Base-by-base conservation (phyloP, 2,797 vertebrate genomes). In the Tenualosa thibaudeaui region DNA sequence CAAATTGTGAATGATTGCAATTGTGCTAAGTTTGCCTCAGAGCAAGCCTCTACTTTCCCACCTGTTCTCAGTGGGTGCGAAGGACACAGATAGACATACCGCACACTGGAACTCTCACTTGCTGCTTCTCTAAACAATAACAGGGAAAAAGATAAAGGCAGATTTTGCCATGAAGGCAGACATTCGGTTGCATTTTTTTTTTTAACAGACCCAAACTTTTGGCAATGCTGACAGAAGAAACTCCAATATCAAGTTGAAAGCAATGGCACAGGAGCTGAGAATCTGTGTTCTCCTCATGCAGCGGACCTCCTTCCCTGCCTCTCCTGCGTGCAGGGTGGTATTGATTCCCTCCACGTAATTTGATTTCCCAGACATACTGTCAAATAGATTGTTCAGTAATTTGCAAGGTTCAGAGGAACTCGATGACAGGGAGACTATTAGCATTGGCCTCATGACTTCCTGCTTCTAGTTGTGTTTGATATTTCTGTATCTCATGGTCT, bases 351-450 rank as follows among this genome's bases (percentile, higher is more conserved):
- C 17, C 15, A 37, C 5, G 40, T 78, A 78, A 78, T 46, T 78
- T 78, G 71, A 78, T 78, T 78, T 78, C 37, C 40, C 37, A 40
- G 13, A 17, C 71, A 78, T 46, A 0, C 71, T 46, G 71, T 43
- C 40, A 78, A 78, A 19, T 43, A 19, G 71, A 78, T 78, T 78
- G 71, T 46, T 78, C 40, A 78, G 71, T 78, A 40, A 78, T 78
- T 78, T 78, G 71, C 40, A 78, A 5, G 40, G 31, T 78, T 22
- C 71, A 78, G 40, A 17, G 19, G 19, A 78, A 46, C 15, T n/a
- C 31, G 10, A 9, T 65, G 71, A 78, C 71, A 78, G 71, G 40
- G 71, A n/a, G 15, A 78, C 43, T 43, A 78, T 78, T 78, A 78
- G 40, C 40, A 22, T 17, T 19, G 22, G 58, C 24, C n/a, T 62